Conservation (phyloP, 2,888 invertebrate species). For the Leptothorax acervorum region DNA sequence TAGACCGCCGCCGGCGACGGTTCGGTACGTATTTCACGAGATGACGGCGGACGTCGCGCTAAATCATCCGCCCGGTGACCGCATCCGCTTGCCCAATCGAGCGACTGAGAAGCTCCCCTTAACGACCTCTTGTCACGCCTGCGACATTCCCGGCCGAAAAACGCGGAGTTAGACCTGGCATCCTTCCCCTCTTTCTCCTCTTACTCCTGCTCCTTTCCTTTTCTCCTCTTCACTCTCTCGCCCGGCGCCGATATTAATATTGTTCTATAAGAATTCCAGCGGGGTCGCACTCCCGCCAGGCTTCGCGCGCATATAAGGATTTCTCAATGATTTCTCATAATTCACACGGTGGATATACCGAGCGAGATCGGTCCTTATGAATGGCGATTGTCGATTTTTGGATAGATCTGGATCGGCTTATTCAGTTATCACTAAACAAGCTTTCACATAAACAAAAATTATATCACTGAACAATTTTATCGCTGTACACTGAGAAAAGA, state of each 20-base stretch:
- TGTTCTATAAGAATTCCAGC: constrained; percentile 72
- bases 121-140: constrained; percentile 80
- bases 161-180: constrained; percentile 55
- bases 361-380: constrained; percentile 13
- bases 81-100: constrained; percentile 83
- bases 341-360: constrained; percentile 43
- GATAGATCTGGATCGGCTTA: constrained; percentile 20
- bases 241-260: constrained; percentile 68
- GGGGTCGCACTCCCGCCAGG: constrained; percentile 52
- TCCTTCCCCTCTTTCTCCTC: constrained; percentile 25
- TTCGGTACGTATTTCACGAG: constrained; percentile 77
- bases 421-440: too few relatives aligned
- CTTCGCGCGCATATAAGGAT: constrained; percentile 48
- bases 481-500: background rate
- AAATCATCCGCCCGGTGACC: constrained; percentile 81
- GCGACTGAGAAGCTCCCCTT: constrained; percentile 68
- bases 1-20: constrained; percentile 34
- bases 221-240: constrained; percentile 48
- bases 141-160: constrained; percentile 79
- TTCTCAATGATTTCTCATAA: constrained; percentile 62
- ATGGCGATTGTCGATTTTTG: constrained; percentile 52
- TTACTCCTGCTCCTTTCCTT: constrained; percentile 11
- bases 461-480: background rate
- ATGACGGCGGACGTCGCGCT: constrained; percentile 76
- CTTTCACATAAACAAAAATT: background rate